Evolutionary conservation across 1,140 invertebrate species (phyloP).

Genomic region (Brachionus calyciflorus): DNA sequence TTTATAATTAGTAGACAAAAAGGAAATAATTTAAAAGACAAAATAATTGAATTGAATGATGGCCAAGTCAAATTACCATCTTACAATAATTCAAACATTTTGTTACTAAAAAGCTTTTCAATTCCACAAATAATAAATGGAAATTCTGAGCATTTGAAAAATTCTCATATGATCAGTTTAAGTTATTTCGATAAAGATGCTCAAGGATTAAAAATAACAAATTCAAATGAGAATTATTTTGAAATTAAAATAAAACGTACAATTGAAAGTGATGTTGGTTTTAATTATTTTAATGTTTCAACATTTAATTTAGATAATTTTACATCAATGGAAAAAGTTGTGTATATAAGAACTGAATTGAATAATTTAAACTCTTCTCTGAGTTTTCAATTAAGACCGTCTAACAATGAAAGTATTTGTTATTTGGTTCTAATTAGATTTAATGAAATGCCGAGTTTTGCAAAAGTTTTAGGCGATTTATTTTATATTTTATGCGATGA

Average conservation of each 20-base stretch:
- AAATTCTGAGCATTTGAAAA: neutral
- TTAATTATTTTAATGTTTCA: neutral
- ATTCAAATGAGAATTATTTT: neutral
- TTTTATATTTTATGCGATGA: neutral
- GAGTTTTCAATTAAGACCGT: neutral
- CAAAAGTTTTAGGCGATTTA: neutral
- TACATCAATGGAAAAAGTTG: neutral
- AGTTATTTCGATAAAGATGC: neutral
- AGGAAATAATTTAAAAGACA: neutral
- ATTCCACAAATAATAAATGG: neutral
- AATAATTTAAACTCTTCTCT: neutral
- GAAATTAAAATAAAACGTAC: neutral
- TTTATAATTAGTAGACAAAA: neutral
- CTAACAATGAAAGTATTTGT: neutral
- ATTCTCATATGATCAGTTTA: neutral
- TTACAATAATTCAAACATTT: neutral
- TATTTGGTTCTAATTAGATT: conserved; percentile 5
- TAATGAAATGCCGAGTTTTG: neutral
- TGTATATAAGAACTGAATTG: neutral
- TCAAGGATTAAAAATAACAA: neutral
- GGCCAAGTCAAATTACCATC: neutral
- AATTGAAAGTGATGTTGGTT: neutral
- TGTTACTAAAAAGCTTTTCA: neutral
- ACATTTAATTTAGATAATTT: neutral
- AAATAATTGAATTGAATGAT: neutral